Base-by-base conservation (phyloP, 1,140 invertebrate genomes). In the Uloborus diversus region DNA sequence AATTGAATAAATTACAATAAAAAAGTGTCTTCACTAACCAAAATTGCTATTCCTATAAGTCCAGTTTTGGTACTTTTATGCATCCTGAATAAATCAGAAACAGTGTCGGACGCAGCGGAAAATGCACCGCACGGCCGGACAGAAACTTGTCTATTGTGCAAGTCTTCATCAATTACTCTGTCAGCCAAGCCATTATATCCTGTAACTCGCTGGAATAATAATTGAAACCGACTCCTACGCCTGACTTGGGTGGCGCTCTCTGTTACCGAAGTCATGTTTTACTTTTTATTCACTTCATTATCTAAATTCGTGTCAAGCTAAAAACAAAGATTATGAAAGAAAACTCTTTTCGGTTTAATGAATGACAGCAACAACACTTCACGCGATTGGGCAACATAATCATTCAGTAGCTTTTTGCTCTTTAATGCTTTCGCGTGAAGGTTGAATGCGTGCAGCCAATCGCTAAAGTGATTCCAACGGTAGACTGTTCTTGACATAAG, bases 11-110 rank as follows among this genome's bases (percentile, higher is more conserved):
- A 56, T 23, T 33, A 35, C 53, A 70, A 70, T 30, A 56, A 1
- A 32, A 27, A 23, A 20, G 2, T 42, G 3, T 47, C 28, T 3
- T 9, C 28, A 32, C 57, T 13, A 61, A 75, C 70, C 28, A 75
- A 28, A 32, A 75, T 27, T 49, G 42, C 28, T 2, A 75, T 32
- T 14, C 56, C 70, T n/a, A 75, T 62, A 14, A 75, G 42, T 14
- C 70, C 70, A 9, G 37, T 75, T 57, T 23, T 27, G 3, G 59
- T 75, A 14, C 70, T 75, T 17, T 62, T 75, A 14, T 75, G 33
- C 70, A 75, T 75, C 9, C 14, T 75, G 68, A 57, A 20, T 17
- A 37, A 59, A 2, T 25, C 13, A 25, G 32, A 11, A 7, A 51
- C 20, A 20, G 17, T 27, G 17, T 14, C 17, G 27, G 23, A 13